Conservation (phyloP, 2,113 vertebrate species). For the Dromaius novaehollandiae region DNA sequence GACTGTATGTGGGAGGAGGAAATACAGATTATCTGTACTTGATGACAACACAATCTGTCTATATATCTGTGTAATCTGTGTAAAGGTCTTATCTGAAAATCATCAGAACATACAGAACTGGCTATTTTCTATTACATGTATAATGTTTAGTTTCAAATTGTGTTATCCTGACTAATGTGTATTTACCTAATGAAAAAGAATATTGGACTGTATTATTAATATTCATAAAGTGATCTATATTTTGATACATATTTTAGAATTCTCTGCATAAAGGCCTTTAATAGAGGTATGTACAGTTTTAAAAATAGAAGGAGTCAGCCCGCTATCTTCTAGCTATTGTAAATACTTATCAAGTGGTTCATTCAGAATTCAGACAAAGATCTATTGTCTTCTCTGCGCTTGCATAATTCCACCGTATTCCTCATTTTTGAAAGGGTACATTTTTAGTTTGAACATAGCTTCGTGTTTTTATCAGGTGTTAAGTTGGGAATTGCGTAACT, state of each 20-base stretch:
- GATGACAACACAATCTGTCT: conserved; percentile 28
- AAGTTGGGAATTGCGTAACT: neutral
- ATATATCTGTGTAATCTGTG: conserved; percentile 24
- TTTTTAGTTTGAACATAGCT: conserved; percentile 28
- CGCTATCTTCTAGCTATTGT: conserved; percentile 19
- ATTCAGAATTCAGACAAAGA: conserved; percentile 47
- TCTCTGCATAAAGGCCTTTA: conserved; percentile 27
- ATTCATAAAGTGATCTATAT: neutral
- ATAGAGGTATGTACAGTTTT: neutral
- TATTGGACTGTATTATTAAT: neutral
- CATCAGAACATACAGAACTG: neutral
- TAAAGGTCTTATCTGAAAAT: neutral
- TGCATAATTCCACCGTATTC: conserved; percentile 19
- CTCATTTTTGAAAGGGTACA: neutral
- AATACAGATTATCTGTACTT: conserved; percentile 34
- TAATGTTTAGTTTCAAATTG: neutral
- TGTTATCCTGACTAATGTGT: neutral
- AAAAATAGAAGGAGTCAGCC: conserved; percentile 41
- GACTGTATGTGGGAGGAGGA: conserved; percentile 27
- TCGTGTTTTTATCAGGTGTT: neutral
- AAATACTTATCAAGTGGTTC: conserved; percentile 47
- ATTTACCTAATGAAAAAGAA: neutral
- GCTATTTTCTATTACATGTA: neutral
- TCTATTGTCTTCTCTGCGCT: conserved; percentile 36
- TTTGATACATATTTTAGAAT: conserved; percentile 11